Percentiles rank a stretch among this genome's conserved stretches.
Conservation (phyloP, 2,888 invertebrate genomes). For the Vanessa cardui region DNA sequence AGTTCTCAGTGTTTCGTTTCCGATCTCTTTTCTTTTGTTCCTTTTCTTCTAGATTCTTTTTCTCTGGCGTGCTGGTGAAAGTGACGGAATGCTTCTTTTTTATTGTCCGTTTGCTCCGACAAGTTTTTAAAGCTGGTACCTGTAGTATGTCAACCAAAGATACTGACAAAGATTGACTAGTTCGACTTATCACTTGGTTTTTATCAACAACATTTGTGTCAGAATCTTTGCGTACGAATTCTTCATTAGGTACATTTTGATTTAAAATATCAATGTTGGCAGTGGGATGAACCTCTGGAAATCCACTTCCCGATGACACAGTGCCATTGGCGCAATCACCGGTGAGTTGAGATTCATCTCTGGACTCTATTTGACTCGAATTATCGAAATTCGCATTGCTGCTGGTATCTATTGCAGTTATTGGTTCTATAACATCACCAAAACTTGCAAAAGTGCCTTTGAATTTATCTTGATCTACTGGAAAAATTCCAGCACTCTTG, state of each 20-base stretch:
- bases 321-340: conserved; percentile 21
- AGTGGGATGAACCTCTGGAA: not conserved
- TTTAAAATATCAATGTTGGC: conserved; percentile 7
- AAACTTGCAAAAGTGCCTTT: conserved; percentile 25
- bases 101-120: conserved; percentile 11
- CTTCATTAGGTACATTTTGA: conserved; percentile 3
- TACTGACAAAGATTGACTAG: conserved; percentile 24
- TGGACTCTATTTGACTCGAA: conserved; percentile 13
- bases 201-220: conserved; percentile 18
- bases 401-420: conserved; percentile 1
- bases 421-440: conserved; percentile 16
- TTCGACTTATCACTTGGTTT: conserved; percentile 28
- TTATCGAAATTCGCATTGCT: not conserved
- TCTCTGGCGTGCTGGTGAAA: conserved; percentile 22
- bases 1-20: not conserved
- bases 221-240: conserved; percentile 6
- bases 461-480: conserved; percentile 21
- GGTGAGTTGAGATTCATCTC: conserved; percentile 29
- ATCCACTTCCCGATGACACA: not conserved
- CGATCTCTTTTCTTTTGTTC: conserved; percentile 20
- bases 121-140: conserved; percentile 7
- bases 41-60: conserved; percentile 23
- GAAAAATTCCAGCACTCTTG: conserved; percentile 14
- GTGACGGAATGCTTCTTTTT: not conserved
- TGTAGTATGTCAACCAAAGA: conserved; percentile 13